Base-by-base conservation (phyloP, 92 coral and sea anemone species). In the Epizoanthus stellaris region DNA sequence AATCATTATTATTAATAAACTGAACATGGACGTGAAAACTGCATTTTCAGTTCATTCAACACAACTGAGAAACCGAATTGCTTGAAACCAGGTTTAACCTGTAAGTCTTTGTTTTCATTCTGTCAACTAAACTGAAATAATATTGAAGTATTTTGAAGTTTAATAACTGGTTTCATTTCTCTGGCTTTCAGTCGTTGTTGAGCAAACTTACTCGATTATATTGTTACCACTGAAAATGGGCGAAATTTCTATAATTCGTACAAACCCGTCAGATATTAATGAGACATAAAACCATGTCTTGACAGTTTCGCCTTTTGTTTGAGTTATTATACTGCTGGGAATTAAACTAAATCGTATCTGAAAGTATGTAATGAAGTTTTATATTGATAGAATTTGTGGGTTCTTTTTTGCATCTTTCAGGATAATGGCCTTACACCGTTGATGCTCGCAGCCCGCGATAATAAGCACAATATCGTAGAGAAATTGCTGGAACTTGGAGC, bases 401-500 rank as follows among this genome's bases (percentile, higher is more conserved):
- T 71, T 52, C n/a, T 30, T 70, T 16, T 1, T 73, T 75, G 64
- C 13, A 20, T 70, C 25, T 84, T 68, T 64, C 82, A 96, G 99
- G 98, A 88, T 85, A 96, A 93, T 92, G 99, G 99, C 34, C 85
- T 93, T n/a, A 96, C 99, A 43, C 98, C 99, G 73, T 91, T 96
- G 75, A 96, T 96, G 99, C 88, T 96, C 17, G 99, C 99, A 9
- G 95, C 98, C 43, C 86, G 95, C 49, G 99, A 96, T 70, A 93
- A 91, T 82, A 96, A 96, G 23, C 92, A 94, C 75, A 92, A 90
- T 56, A 89, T 96, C 36, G 98, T 96, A 1, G 99, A 96, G 86
- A 96, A 96, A 74, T 79, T 96, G 12, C 88, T 96, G 53, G 99
- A 96, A 80, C 91, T 93, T 0, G 99, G 99, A 73, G 98, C 99